phyloP scores from a whole-genome alignment of 2,797 vertebrate species.

The Eulemur coronatus region DNA sequence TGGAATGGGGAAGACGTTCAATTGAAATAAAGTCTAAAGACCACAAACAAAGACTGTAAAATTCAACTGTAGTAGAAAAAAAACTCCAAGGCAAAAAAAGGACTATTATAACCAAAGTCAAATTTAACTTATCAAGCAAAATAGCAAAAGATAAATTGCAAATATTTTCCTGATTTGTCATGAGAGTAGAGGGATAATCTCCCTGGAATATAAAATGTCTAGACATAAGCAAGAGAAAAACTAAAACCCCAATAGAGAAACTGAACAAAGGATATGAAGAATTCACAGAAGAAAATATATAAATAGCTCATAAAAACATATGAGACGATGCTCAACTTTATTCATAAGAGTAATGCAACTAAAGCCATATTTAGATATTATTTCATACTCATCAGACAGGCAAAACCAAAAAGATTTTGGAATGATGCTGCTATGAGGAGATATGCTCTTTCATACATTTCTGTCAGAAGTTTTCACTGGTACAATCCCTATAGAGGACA shows the following conservation, averaged over 20 bases:
- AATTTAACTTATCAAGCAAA: slow-evolving; percentile 41
- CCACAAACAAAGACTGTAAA: slow-evolving; percentile 5
- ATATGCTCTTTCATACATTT: neutral
- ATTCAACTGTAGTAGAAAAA: neutral
- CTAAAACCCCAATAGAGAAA: neutral
- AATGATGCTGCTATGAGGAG: neutral
- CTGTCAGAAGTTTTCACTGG: neutral
- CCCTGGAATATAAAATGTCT: neutral
- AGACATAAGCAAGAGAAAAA: neutral
- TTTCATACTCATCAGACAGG: neutral
- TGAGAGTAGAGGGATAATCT: neutral
- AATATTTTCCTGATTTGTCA: neutral
- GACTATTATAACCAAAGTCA: neutral
- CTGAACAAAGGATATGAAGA: neutral
- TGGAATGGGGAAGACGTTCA: neutral
- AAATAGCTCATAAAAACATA: neutral
- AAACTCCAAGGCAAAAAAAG: neutral
- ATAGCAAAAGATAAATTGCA: slow-evolving; percentile 5
- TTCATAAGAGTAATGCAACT: neutral
- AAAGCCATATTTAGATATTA: neutral
- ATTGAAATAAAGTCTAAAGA: slow-evolving; percentile 7
- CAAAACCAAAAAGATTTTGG: neutral
- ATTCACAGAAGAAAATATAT: neutral
- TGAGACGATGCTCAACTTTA: neutral
- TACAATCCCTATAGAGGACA: neutral